These are phyloP conservation scores for Cremastobaeus sp. DNA, from an alignment of 2,888 invertebrate species.

Conservation along the genomic window DNA sequence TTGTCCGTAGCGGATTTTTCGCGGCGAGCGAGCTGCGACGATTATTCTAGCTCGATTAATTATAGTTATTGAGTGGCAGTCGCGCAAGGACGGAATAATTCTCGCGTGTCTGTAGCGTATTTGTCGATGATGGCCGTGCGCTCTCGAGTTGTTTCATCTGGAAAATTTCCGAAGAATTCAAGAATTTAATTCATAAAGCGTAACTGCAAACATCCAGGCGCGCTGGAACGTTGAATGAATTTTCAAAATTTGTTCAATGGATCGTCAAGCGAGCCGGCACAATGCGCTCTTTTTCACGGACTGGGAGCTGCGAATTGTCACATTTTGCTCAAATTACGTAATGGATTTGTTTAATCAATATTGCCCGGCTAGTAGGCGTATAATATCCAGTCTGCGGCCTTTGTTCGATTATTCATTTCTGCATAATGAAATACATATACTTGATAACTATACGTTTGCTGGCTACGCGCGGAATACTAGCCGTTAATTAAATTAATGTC, in stretches of 20 bases:
- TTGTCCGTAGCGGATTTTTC: conserved; percentile 17
- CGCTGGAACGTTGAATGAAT: too few relatives aligned
- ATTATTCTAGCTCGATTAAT: conserved; percentile 41
- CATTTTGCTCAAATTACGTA: conserved; percentile 26
- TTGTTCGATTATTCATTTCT: conserved; percentile 39
- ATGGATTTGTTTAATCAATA: conserved; percentile 25
- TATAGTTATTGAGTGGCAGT: conserved; percentile 39
- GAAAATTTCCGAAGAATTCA: neutral
- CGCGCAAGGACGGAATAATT: conserved; percentile 44
- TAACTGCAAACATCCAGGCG: too few relatives aligned
- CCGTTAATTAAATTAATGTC: conserved; percentile 51
- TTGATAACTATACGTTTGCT: conserved; percentile 29
- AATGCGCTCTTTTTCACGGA: too few relatives aligned
- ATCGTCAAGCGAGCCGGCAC: too few relatives aligned
- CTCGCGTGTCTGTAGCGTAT: conserved; percentile 18
- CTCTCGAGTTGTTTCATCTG: neutral
- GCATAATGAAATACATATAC: conserved; percentile 45
- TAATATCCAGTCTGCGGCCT: conserved; percentile 25
- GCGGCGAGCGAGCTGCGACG: conserved; percentile 16
- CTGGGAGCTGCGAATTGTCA: conserved; percentile 18
- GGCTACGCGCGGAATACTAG: conserved; percentile 22
- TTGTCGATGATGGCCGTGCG: neutral
- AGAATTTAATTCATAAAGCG: neutral
- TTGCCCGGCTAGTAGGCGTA: conserved; percentile 17
- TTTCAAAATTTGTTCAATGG: too few relatives aligned